Percentiles rank a stretch among this genome's conserved stretches.
Evolutionary conservation across 2,797 vertebrate genomes (phyloP).

Genomic region (Acanthurus leucopareius): DNA sequence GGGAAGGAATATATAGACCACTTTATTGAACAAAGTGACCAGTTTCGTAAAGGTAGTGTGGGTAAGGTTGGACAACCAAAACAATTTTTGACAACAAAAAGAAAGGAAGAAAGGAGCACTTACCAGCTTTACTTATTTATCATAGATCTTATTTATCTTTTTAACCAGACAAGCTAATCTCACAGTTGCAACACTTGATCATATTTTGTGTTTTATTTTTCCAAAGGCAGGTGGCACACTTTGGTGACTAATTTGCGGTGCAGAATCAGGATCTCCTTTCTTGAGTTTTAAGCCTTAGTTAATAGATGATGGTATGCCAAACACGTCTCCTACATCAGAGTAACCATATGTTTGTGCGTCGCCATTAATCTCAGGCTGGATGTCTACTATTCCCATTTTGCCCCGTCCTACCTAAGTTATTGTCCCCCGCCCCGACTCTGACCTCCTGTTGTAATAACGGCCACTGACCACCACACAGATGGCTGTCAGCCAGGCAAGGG

Average conservation of each 20-base stretch:
- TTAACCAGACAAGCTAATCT: not conserved
- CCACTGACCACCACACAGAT: constrained; percentile 79
- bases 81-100: not conserved
- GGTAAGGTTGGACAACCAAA: not conserved
- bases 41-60: not conserved
- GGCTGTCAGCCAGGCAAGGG: constrained; percentile 79
- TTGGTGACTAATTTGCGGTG: constrained; percentile 53
- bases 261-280: constrained; percentile 47
- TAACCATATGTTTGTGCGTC: constrained; percentile 80
- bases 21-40: not conserved
- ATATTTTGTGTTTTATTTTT: constrained; percentile 46
- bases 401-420: constrained; percentile 70
- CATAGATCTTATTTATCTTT: not conserved
- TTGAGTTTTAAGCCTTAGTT: constrained; percentile 62
- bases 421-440: constrained; percentile 63
- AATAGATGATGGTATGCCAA: constrained; percentile 70
- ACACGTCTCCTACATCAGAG: constrained; percentile 76
- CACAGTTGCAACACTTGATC: constrained; percentile 34
- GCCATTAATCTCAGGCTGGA: constrained; percentile 77
- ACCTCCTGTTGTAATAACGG: constrained; percentile 72
- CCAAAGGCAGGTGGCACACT: constrained; percentile 54
- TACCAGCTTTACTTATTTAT: not conserved
- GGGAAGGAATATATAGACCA: not conserved
- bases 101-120: not conserved
- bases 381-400: constrained; percentile 75